phyloP scores from a whole-genome alignment of 2,797 vertebrate species.

The Pempheris klunzingeri region DNA sequence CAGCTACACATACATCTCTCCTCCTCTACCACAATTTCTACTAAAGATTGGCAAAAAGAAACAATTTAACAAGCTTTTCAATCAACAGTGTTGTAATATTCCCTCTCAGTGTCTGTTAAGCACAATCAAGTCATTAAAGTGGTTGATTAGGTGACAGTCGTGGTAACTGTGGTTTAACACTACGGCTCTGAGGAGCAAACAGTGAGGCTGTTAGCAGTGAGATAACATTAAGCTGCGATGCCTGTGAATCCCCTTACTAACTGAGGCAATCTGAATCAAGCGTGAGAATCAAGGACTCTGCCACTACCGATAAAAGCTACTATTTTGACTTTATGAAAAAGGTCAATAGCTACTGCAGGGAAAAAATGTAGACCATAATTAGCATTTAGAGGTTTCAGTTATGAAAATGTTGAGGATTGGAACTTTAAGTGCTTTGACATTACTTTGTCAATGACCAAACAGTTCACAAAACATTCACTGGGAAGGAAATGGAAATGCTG shows the following conservation, averaged over 20 bases:
- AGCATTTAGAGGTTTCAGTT: background rate
- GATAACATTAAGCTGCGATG: background rate
- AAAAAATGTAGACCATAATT: background rate
- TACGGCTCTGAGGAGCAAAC: background rate
- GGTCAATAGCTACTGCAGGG: background rate
- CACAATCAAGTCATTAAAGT: background rate
- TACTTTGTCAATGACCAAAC: background rate
- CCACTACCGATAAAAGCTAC: background rate
- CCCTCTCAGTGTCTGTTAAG: background rate
- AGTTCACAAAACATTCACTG: background rate
- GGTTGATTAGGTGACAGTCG: background rate
- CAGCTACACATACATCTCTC: background rate
- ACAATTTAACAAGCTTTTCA: background rate
- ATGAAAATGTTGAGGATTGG: background rate
- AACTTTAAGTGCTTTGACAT: background rate
- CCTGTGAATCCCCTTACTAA: background rate
- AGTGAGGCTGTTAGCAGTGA: background rate
- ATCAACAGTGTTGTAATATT: background rate
- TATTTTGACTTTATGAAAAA: too few relatives aligned
- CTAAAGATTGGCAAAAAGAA: conserved; percentile 12
- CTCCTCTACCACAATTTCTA: conserved; percentile 9
- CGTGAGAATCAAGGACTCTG: rapidly evolving
- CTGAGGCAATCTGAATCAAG: background rate
- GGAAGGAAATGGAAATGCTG: background rate
- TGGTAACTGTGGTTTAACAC: conserved; percentile 6